Evolutionary conservation across 2,113 vertebrate species (phyloP), one percentile per base, ranked within the genome.

Genomic region (Caloenas nicobarica): DNA sequence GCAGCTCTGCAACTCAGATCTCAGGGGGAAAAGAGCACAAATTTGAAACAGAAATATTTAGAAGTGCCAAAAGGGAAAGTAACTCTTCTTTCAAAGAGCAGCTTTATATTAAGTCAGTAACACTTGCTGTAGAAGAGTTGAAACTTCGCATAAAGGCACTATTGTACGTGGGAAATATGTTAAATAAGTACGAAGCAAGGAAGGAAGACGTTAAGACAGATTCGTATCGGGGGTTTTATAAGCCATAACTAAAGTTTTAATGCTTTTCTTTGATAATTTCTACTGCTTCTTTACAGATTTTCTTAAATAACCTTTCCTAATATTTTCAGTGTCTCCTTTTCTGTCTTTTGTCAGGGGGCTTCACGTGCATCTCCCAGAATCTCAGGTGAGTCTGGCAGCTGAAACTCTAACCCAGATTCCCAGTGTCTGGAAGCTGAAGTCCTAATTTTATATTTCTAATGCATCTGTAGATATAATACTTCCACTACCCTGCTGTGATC

Each of bases 21-120:
- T 93, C 88, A 50, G 7, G 42, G 62, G 73, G 21, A 78, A 82
- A 86, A 62, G 46, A 95, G 51, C 76, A 60, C 3, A 2, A 83
- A 86, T 60, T 81, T 3, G 7, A 93, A 95, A 81, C 60, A 93
- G 89, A 96, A 96, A 66, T 86, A 95, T 86, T 93, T 90, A 88
- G 79, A 88, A 92, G 76, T 60, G 82, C 80, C 38, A 70, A 95
- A 83, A 96, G 76, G 92, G 61, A 92, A 91, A 86, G 56, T 40
- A 74, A 69, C 68, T 92, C 82, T 91, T 87, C 72, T 77, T 76
- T 91, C 46, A 82, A 88, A 91, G 40, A 83, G 56, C 50, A 50
- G 50, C 42, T 83, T 94, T 91, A 34, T 56, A 56, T 81, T 65
- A 88, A 83, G 38, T 53, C 38, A 70, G 71, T 54, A 81, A 93